These are phyloP conservation scores for Monopis laevigella DNA, from an alignment of 2,888 invertebrate genomes.

Conservation along the genomic window DNA sequence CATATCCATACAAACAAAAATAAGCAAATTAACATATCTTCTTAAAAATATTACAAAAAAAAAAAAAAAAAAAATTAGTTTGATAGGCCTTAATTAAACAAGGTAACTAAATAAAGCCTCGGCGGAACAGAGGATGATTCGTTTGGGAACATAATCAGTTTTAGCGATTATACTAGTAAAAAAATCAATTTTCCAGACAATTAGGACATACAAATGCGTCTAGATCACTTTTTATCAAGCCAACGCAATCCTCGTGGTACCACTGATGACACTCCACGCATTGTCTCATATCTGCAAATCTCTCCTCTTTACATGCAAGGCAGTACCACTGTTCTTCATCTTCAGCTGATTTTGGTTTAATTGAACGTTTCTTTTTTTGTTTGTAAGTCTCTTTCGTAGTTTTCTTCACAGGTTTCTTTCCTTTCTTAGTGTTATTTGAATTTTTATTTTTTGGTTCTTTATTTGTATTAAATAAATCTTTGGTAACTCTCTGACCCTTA, in stretches of 20 bases:
- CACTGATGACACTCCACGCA: constrained; percentile 10
- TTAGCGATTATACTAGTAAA: background rate
- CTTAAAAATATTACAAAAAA: background rate
- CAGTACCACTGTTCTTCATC: constrained; percentile 11
- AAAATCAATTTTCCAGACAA: constrained; percentile 1
- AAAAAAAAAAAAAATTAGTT: background rate
- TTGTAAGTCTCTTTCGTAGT: background rate
- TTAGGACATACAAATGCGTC: constrained; percentile 12
- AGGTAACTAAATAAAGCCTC: background rate
- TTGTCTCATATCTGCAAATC: constrained; percentile 12
- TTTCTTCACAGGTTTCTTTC: background rate
- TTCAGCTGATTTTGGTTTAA: background rate
- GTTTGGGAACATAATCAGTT: background rate
- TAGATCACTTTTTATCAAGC: constrained; percentile 12
- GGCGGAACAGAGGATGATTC: background rate
- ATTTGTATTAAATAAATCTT: constrained; percentile 16
- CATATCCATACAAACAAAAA: background rate
- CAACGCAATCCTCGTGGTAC: constrained; percentile 14
- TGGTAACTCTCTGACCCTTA: constrained; percentile 17
- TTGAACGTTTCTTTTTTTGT: background rate
- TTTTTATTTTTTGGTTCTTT: too few relatives aligned
- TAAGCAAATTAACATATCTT: background rate
- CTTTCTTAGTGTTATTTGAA: background rate
- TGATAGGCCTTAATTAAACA: constrained; percentile 2
- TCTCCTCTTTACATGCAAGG: constrained; percentile 10